Evolutionary conservation across 2,113 vertebrate species (phyloP), one percentile per base, ranked within the genome.

Genomic region (Lontra canadensis): DNA sequence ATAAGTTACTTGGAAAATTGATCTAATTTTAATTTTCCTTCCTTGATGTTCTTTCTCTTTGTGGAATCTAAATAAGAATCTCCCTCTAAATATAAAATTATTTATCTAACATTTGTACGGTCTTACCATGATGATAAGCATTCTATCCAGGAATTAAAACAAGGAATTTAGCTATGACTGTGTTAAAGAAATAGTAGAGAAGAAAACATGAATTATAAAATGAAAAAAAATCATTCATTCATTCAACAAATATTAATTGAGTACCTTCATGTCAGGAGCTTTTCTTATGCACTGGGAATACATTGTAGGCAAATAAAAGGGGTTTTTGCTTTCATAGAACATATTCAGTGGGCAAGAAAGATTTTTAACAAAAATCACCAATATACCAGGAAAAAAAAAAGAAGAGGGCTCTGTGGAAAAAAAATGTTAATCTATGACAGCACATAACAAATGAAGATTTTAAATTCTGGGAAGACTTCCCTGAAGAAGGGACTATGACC

Each of bases 21-120:
- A 59, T 21, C n/a, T 90, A 76, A 86, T 79, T 95, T 85, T 81
- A n/a, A 67, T 55, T 95, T 90, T 49, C 65, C n/a, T 87, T 63
- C 25, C 14, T 90, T 52, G n/a, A 36, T 26, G 8, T 26, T 92
- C 42, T 94, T 94, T 23, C 89, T 12, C 15, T 95, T 63, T 90
- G 14, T 71, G 34, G 80, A 78, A 82, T 52, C 39, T 25, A 96
- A 84, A 89, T 55, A 82, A 88, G 55, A 81, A 69, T 86, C 3
- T 93, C 23, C 36, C 47, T 65, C 63, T 34, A 34, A 67, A 17
- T 67, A 34, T 67, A 44, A 74, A 87, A 55, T 65, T 61, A 61
- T 69, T 90, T 87, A 57, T 55, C 36, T 94, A 65, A 82, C n/a
- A 93, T 57, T 47, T 57, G 8, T 47, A 36, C 0, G 39, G 39